Evolutionary conservation across 2,797 vertebrate species (phyloP).

Genomic region (Chrysocyon brachyurus): DNA sequence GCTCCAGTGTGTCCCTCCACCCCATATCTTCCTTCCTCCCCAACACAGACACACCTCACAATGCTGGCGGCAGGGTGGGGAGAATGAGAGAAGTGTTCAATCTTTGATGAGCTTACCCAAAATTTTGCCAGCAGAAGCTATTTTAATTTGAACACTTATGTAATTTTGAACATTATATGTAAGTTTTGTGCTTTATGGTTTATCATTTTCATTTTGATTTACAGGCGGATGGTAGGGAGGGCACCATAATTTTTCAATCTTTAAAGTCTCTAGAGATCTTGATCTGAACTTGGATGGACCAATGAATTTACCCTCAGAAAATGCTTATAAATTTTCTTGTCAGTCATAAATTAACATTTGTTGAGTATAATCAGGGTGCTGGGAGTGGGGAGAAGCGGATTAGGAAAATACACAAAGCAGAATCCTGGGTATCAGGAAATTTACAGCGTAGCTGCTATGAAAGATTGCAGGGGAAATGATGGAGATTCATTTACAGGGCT

Average conservation of each 20-base stretch:
- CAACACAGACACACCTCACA: neutral
- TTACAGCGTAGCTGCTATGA: neutral
- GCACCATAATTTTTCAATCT: neutral
- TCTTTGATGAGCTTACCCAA: constrained; percentile 44
- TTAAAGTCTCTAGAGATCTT: constrained; percentile 21
- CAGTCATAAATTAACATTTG: neutral
- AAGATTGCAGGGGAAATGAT: neutral
- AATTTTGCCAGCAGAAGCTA: neutral
- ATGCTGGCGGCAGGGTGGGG: neutral
- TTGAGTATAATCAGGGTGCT: neutral
- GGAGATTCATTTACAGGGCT: constrained; percentile 7
- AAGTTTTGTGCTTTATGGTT: constrained; percentile 17
- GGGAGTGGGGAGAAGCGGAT: neutral
- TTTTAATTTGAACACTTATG: constrained; percentile 31
- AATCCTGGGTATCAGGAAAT: neutral
- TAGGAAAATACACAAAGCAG: constrained; percentile 33
- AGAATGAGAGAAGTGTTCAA: neutral
- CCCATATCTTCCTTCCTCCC: accelerated
- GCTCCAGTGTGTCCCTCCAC: too few relatives aligned
- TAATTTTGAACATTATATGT: neutral
- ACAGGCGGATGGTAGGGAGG: neutral
- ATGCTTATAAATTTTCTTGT: neutral
- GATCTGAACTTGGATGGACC: constrained; percentile 28
- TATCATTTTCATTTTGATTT: constrained; percentile 31
- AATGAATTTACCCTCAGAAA: constrained; percentile 38